Base-by-base conservation (phyloP, 2,888 invertebrate genomes). In the Bugulina stolonifera region DNA sequence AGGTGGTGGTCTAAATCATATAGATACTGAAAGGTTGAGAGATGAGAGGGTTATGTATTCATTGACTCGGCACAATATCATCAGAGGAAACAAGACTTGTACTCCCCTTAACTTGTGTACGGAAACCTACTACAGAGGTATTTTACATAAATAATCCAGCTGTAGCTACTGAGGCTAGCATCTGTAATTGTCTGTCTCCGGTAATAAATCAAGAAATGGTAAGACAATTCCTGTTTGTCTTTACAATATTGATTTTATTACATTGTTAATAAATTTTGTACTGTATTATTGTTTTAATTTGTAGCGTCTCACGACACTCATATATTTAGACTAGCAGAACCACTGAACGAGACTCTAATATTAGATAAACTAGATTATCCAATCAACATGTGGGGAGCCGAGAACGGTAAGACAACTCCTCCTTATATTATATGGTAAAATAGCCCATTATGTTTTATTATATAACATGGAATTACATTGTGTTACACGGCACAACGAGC, bases 281-380 rank as follows among this genome's bases (percentile, higher is more conserved):
- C n/a, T n/a, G n/a, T n/a, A 43, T 10, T 43, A 43, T 43, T 43
- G 43, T 43, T 18, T 43, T n/a, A n/a, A 43, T 18, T 57, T 57
- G 10, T 23, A 57, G 57, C 23, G 5, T 57, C 57, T 25, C 57
- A 57, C 27, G 57, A 57, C 57, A 57, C 57, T 27, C 57, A 57
- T 27, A 23, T 57, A 22, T 57, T 57, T 57, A 27, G 5, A 57
- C 57, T 57, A 27, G n/a, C 57, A 57, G 27, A 57, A 23, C 57
- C 57, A 25, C 57, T 57, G 23, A 57, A 57, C n/a, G 57, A 57
- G 23, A 57, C 57, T 25, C 57, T 57, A 25, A 22, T 57, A 57
- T 22, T 57, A 25, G 57, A 57, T 22, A 57, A 57, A 27, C 27
- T 57, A 57, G 57, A 57, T 23, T 57, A 57, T 57, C 57, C 57